phyloP scores from a whole-genome alignment of 1,140 invertebrate species.

The Sarcophaga peregrina region DNA sequence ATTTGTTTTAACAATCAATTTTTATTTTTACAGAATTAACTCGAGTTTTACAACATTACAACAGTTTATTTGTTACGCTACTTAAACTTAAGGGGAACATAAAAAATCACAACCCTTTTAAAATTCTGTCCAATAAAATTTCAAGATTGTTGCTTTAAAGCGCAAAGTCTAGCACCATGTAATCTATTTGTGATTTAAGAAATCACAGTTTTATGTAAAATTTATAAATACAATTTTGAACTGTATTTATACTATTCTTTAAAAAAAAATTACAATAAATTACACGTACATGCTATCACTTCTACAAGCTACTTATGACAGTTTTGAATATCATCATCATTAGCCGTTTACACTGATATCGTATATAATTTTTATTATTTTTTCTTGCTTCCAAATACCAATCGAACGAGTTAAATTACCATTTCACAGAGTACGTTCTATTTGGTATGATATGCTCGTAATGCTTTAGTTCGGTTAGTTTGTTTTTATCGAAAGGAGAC shows the following conservation, averaged over 20 bases:
- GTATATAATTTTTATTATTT: neutral
- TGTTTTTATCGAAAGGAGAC: conserved; percentile 18
- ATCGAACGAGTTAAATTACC: too few species aligned
- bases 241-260: neutral
- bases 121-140: neutral
- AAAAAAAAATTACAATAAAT: neutral
- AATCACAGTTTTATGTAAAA: neutral
- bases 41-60: neutral
- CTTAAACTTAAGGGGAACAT: neutral
- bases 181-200: neutral
- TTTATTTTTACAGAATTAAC: neutral
- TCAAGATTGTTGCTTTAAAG: neutral
- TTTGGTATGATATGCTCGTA: too few species aligned
- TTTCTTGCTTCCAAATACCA: neutral
- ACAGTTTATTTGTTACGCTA: conserved; percentile 1
- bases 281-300: conserved; percentile 18
- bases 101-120: conserved; percentile 15
- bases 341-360: neutral
- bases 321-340: neutral
- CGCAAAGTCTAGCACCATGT: neutral
- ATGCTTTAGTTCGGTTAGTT: neutral
- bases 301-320: neutral
- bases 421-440: too few species aligned
- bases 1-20: conserved; percentile 13
- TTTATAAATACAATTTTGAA: neutral